phyloP scores from a whole-genome alignment of 2,888 invertebrate genomes.

The Lasioglossum zephyrum region DNA sequence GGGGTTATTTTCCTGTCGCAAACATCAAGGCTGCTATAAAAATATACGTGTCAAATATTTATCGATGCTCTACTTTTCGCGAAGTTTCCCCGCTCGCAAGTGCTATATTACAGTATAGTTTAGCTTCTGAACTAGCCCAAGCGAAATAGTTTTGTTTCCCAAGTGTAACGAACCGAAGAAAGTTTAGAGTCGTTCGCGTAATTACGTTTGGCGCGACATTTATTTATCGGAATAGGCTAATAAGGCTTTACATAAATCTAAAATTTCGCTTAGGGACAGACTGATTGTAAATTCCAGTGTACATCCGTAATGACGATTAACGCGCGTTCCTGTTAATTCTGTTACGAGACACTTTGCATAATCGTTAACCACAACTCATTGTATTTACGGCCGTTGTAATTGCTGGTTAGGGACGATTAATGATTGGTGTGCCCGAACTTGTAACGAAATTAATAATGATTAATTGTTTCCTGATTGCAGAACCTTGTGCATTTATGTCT shows the following conservation, averaged over 20 bases:
- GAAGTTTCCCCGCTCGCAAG: background rate
- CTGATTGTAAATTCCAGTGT: background rate
- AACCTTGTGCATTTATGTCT: too few species aligned
- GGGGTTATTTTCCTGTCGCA: background rate
- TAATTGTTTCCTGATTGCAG: too few species aligned
- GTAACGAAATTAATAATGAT: too few species aligned
- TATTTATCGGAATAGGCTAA: too few species aligned
- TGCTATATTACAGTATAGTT: background rate
- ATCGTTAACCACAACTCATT: background rate
- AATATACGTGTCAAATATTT: background rate
- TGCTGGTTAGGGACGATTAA: too few species aligned
- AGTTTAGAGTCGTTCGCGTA: background rate
- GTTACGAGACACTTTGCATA: background rate
- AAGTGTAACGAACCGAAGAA: background rate
- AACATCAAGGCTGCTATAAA: background rate
- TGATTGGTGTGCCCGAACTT: too few species aligned
- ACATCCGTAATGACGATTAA: background rate
- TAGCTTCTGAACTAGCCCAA: background rate
- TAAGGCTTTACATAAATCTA: too few species aligned
- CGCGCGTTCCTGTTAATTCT: background rate
- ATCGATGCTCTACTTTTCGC: background rate
- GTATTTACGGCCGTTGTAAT: background rate
- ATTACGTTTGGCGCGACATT: background rate
- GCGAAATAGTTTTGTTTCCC: background rate
- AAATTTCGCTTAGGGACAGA: too few species aligned